Base-by-base conservation (phyloP, 2,888 invertebrate genomes). In the Dicranocentrus wangi region DNA sequence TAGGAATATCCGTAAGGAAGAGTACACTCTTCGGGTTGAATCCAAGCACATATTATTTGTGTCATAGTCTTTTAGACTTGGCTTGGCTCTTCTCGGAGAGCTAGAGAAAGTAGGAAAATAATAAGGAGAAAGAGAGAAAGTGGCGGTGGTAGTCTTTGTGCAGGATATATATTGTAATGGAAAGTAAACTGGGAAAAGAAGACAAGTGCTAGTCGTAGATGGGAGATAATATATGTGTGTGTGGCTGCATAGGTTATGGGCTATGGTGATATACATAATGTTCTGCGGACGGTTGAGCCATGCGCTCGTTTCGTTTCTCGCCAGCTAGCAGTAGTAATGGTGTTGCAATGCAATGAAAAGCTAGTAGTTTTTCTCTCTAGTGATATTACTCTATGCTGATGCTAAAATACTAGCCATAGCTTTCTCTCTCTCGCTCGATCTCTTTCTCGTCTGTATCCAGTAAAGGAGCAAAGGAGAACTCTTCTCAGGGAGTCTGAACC, bases 211-310 rank as follows among this genome's bases (percentile, higher is more conserved):
- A 58, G 58, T 27, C 25, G 58, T 19, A 51, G 77, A 63, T 53
- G 32, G 63, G 25, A 77, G 77, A 77, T 76, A 76, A 76, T 61
- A 51, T 77, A 70, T 70, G 70, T 70, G 75, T 68, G 70, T 70
- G 76, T 77, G 77, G 70, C 69, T 69, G 61, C 63, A 70, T 70
- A 77, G 77, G 68, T 77, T 61, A 70, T 69, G 77, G 60, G 63
- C 27, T 69, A 42, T 63, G 43, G 61, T 70, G 61, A 77, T 72
- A 72, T 60, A 79, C 71, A 70, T 65, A 71, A 71, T 79, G 71
- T 39, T 79, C 70, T 71, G 71, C 47, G 71, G 65, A 66, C 47
- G 63, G 65, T 79, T 65, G 79, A 65, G 72, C 79, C 79, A 79
- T 79, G 79, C 79, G 79, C 79, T 71, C 55, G 69, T 72, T 66